A percentile compares a stretch with the other conserved stretches of the same genome.
Conservation (phyloP, 1,140 invertebrate species). For the Campoletis sonorensis region DNA sequence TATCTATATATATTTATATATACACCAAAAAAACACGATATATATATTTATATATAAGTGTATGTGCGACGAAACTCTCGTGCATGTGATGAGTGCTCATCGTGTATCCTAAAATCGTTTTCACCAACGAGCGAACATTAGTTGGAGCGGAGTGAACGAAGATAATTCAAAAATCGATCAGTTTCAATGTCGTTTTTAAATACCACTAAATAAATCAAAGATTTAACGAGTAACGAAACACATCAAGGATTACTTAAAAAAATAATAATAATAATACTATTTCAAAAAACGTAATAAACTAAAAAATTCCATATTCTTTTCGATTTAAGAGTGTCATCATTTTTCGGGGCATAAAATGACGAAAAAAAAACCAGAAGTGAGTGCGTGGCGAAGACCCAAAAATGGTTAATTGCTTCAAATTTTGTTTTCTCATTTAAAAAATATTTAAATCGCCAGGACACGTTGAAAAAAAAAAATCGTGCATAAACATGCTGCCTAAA, state of each 20-base stretch:
- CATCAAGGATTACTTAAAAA: slow-evolving; percentile 35
- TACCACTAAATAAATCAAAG: slow-evolving; percentile 29
- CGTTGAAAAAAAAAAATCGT: not conserved
- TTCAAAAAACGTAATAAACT: slow-evolving; percentile 43
- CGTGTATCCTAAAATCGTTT: not conserved
- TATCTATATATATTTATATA: slow-evolving; percentile 12
- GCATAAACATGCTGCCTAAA: not conserved
- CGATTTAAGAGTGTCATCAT: not conserved
- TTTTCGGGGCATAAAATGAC: not conserved
- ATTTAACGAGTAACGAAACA: not conserved
- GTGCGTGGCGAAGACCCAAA: not conserved
- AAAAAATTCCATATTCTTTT: slow-evolving; percentile 53
- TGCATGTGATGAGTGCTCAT: slow-evolving; percentile 3
- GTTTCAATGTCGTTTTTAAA: too few relatives aligned
- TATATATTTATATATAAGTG: not conserved
- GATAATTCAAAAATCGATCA: too few relatives aligned
- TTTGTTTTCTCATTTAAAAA: not conserved
- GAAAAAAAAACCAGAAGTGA: not conserved
- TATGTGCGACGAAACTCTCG: not conserved
- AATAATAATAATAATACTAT: too few relatives aligned
- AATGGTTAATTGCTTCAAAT: not conserved
- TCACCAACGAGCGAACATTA: not conserved
- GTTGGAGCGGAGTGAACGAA: slow-evolving; percentile 11
- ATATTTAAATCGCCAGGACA: not conserved
- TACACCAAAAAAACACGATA: not conserved